phyloP scores from a whole-genome alignment of 53 echinoderm and acorn worm genomes.

The Mesocentrotus franciscanus region DNA sequence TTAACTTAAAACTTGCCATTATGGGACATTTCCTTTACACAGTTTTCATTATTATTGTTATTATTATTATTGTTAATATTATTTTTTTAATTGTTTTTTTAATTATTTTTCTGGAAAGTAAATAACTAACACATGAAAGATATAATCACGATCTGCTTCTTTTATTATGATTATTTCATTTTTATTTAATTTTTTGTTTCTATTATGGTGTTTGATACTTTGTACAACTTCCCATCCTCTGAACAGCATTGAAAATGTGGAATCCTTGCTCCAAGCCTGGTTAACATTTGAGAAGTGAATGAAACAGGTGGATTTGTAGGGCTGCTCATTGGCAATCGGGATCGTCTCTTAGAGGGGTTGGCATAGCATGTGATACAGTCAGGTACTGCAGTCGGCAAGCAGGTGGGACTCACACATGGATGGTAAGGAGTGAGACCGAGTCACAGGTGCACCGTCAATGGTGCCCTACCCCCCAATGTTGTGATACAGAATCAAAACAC shows the following conservation, averaged over 20 bases:
- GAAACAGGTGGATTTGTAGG: slow-evolving; percentile 53
- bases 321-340: slow-evolving; percentile 44
- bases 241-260: background rate
- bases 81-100: too few species aligned
- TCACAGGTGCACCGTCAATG: slow-evolving; percentile 61
- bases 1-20: too few species aligned
- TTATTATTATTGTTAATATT: too few species aligned
- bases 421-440: slow-evolving; percentile 33
- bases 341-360: background rate
- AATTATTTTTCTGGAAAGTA: too few species aligned
- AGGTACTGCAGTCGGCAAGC: slow-evolving; percentile 10
- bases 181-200: background rate
- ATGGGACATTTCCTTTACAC: too few species aligned
- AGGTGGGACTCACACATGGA: slow-evolving; percentile 59
- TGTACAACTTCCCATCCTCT: background rate
- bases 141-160: too few species aligned
- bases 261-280: background rate
- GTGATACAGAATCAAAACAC: slow-evolving; percentile 54
- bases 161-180: too few species aligned
- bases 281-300: background rate
- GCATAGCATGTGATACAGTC: slow-evolving; percentile 52
- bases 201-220: background rate
- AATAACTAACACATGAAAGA: too few species aligned
- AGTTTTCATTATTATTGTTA: too few species aligned
- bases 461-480: slow-evolving; percentile 28